Percentiles rank a stretch among this genome's conserved stretches.
phyloP scores from a whole-genome alignment of 2,113 vertebrate species.

The Redunca redunca region DNA sequence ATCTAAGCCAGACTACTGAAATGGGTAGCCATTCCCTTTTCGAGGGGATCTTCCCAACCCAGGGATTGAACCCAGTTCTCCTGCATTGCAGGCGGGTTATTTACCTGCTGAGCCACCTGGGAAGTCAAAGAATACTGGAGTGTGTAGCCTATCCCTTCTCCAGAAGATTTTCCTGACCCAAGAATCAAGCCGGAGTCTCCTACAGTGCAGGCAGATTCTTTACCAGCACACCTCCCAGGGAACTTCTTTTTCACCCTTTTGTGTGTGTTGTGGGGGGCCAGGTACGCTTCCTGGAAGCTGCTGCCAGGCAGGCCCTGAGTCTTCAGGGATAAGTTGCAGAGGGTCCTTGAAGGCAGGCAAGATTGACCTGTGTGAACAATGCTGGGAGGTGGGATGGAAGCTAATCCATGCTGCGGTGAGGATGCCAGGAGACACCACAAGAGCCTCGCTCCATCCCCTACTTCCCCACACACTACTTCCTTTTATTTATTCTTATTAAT shows the following conservation, averaged over 20 bases:
- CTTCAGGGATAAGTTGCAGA: neutral
- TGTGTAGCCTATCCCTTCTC: neutral
- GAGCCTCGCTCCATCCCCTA: neutral
- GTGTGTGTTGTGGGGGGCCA: rapidly evolving
- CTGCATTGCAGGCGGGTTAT: neutral
- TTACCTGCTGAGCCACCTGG: neutral
- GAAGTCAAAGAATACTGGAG: neutral
- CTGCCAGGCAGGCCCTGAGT: neutral
- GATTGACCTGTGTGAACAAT: neutral
- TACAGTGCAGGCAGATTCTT: neutral
- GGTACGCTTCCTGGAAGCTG: rapidly evolving
- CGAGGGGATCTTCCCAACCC: neutral
- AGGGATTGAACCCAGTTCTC: neutral
- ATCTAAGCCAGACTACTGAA: neutral
- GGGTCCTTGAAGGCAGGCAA: rapidly evolving
- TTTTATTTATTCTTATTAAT: neutral
- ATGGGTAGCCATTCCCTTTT: neutral
- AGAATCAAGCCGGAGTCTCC: neutral
- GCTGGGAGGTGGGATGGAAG: rapidly evolving
- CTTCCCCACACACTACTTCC: neutral
- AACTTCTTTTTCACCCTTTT: neutral
- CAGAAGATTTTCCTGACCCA: neutral
- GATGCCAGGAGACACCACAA: no score
- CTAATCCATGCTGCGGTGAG: rapidly evolving
- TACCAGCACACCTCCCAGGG: neutral